Conservation (phyloP, 2,113 vertebrate genomes). For the Empidonax alnorum region DNA sequence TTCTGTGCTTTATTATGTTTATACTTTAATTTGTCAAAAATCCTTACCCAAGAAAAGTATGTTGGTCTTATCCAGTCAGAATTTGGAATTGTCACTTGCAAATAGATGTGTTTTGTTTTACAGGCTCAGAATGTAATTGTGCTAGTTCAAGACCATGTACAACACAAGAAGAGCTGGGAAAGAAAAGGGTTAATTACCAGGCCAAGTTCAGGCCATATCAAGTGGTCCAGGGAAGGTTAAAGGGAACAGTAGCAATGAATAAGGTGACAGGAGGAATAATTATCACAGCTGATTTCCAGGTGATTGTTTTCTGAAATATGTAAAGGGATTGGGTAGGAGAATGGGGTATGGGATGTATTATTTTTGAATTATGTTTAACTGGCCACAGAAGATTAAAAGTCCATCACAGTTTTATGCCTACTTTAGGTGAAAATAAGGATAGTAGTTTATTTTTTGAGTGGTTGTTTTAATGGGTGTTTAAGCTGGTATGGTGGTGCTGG, state of each 20-base stretch:
- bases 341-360: not conserved
- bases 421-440: not conserved
- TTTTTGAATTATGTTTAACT: not conserved
- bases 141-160: not conserved
- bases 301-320: not conserved
- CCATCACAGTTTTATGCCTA: rapidly evolving
- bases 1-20: not conserved
- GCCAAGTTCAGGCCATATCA: not conserved
- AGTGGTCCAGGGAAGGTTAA: not conserved
- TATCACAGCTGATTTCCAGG: not conserved
- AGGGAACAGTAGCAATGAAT: not conserved
- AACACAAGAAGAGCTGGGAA: not conserved
- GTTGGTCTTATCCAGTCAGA: not conserved
- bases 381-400: not conserved
- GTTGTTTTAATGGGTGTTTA: not conserved
- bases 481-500: not conserved
- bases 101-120: not conserved
- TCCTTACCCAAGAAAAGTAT: not conserved
- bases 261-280: not conserved
- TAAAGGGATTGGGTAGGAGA: not conserved
- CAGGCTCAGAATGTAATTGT: not conserved
- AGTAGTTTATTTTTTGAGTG: not conserved
- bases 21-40: not conserved
- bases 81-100: not conserved
- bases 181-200: not conserved